A percentile compares a stretch with the other conserved stretches of the same genome.
Conservation (phyloP, 2,888 invertebrate species). For the Mythimna albipuncta region DNA sequence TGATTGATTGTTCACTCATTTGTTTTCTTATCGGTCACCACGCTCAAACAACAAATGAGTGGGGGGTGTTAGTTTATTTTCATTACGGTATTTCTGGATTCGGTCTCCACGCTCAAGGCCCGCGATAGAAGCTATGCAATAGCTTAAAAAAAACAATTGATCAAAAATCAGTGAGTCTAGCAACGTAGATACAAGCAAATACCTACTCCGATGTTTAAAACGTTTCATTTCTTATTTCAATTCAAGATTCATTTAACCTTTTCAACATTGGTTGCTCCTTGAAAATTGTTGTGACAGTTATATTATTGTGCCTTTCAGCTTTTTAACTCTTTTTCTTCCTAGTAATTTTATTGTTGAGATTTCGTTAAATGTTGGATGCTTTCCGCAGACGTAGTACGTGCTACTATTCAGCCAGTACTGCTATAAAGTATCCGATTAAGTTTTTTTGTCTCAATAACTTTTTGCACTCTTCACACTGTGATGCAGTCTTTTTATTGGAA, state of each 20-base stretch:
- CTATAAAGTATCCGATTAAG: constrained; percentile 18
- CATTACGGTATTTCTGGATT: no score
- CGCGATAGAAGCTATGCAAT: no score
- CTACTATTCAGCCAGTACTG: background rate
- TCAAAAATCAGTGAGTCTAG: no score
- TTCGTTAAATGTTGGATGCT: constrained; percentile 2
- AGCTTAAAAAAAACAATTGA: no score
- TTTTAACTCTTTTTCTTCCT: constrained; percentile 5
- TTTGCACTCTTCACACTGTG: constrained; percentile 14
- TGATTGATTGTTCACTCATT: no score
- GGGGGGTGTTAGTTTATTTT: no score
- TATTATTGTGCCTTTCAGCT: constrained; percentile 7
- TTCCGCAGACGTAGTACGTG: constrained; percentile 32
- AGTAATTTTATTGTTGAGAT: constrained; percentile 33
- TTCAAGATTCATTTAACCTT: background rate
- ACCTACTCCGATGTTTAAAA: no score
- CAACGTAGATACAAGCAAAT: no score
- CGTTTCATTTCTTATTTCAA: constrained; percentile 5
- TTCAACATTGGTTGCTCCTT: background rate
- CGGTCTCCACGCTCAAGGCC: no score
- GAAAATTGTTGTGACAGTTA: constrained; percentile 6
- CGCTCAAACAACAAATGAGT: no score
- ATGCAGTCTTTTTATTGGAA: constrained; percentile 2
- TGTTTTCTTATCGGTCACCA: no score
- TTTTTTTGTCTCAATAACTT: constrained; percentile 28